These are phyloP conservation scores for Phyllopteryx taeniolatus DNA, from an alignment of 2,113 vertebrate genomes.

Conservation along the genomic window DNA sequence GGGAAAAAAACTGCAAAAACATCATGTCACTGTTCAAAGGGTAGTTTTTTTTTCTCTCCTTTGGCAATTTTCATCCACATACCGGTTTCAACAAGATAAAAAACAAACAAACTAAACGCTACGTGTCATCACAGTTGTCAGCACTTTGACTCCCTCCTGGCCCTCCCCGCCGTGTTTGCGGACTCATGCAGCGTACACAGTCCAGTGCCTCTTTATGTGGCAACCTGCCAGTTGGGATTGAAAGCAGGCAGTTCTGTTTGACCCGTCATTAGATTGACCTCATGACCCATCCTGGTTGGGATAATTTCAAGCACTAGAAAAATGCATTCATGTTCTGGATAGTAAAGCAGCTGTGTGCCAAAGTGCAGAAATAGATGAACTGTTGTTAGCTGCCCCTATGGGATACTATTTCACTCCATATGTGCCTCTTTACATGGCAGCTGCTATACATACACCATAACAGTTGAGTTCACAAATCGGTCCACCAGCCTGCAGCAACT, in stretches of 20 bases:
- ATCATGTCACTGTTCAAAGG: background rate
- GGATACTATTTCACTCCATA: too few species aligned
- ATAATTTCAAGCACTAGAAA: background rate
- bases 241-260: conserved; percentile 18
- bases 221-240: too few species aligned
- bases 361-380: background rate
- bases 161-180: conserved; percentile 27
- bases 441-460: too few species aligned
- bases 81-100: background rate
- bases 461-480: too few species aligned
- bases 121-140: background rate
- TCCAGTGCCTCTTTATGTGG: conserved; percentile 9
- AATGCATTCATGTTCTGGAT: background rate
- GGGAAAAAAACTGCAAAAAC: conserved; percentile 32
- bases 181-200: conserved; percentile 32
- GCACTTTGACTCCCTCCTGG: background rate
- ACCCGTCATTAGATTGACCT: conserved; percentile 12
- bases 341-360: background rate
- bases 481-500: too few species aligned
- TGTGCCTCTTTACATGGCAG: too few species aligned
- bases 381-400: too few species aligned
- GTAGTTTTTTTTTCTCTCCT: conserved; percentile 2
- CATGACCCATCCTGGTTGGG: background rate
- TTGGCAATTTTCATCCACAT: background rate
- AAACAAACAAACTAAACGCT: background rate